Evolutionary conservation across 2,888 invertebrate genomes (phyloP), one percentile per base, ranked within the genome.

Genomic region (Chironomus riparius): DNA sequence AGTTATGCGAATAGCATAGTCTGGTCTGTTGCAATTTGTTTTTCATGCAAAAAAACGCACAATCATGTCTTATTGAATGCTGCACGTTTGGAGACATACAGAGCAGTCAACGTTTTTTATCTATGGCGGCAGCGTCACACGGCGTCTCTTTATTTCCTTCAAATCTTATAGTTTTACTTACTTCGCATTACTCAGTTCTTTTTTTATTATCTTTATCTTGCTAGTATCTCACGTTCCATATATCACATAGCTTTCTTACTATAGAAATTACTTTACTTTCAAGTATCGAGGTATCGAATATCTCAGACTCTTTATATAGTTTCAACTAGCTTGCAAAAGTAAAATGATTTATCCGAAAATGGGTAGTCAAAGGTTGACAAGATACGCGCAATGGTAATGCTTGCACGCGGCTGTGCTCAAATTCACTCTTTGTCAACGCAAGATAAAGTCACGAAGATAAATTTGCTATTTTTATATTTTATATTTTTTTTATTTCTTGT

Each of bases 141-240:
- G 15, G 15, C n/a, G n/a, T 56, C 18, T 50, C n/a, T 50, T 50
- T 50, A 50, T 15, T 50, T 56, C 15, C n/a, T 18, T 56, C 15
- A 38, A 38, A 38, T 38, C 38, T 38, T 38, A 38, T 38, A 38
- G 38, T 38, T 38, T 38, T 38, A 38, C 38, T 38, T 38, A 38
- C 38, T 28, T 5, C 28, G 6, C 5, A 28, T 28, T 38, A 56
- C 56, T 56, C 56, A 56, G 56, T 56, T n/a, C 4, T 50, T 15
- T 50, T 50, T 50, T 50, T 50, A 50, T 56, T 56, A 56, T 56
- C 56, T 56, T 56, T 56, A 56, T 56, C 56, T 56, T 56, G 56
- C 18, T 10, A 56, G 56, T 56, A 62, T 72, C 72, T 72, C 72
- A 72, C 72, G 72, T 72, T 72, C 72, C 72, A 72, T 72, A 72